Base-by-base conservation (phyloP, 2,888 invertebrate genomes). In the Dendrolimus houi region DNA sequence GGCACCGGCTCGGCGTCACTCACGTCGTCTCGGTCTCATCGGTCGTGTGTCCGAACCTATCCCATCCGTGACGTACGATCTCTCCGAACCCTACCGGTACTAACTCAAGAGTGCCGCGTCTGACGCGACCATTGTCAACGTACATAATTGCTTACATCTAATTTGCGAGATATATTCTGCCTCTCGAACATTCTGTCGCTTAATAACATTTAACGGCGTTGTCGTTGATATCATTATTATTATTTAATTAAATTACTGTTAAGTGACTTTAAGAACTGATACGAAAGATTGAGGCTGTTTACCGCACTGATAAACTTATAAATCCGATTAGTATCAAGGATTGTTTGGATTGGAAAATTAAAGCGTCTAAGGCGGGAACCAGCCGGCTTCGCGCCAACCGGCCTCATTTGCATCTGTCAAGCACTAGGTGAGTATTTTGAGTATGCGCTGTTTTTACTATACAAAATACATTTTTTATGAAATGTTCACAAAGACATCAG, bases 21-120 rank as follows among this genome's bases (percentile, higher is more conserved):
- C 89, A 85, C 88, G 83, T 84, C 82, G 85, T 77, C 81, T 85
- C 84, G 83, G 78, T 85, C 86, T 82, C 81, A 85, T 75, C 79
- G 84, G 72, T 83, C 83, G 89, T 81, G 83, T 84, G 89, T 87
- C 86, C 81, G 85, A 81, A 82, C 85, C 87, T 86, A 74, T 86
- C 87, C 87, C 80, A 74, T 82, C 87, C 87, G 83, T 77, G 86
- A 82, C 83, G 81, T 83, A 75, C 87, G 87, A 86, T 83, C 77
- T 77, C 74, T 83, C 81, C 83, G 81, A 83, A 80, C 79, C 85
- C 81, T 72, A 77, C 83, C 86, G 84, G 84, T 81, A 85, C 79
- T 81, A 75, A 81, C 75, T 78, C 73, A 74, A 78, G 74, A 74
- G 77, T 71, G 71, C 72, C 73, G 81, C 80, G 75, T 75, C 70